Base-by-base conservation (phyloP, 2,113 vertebrate species). In the Leucosticte australis region DNA sequence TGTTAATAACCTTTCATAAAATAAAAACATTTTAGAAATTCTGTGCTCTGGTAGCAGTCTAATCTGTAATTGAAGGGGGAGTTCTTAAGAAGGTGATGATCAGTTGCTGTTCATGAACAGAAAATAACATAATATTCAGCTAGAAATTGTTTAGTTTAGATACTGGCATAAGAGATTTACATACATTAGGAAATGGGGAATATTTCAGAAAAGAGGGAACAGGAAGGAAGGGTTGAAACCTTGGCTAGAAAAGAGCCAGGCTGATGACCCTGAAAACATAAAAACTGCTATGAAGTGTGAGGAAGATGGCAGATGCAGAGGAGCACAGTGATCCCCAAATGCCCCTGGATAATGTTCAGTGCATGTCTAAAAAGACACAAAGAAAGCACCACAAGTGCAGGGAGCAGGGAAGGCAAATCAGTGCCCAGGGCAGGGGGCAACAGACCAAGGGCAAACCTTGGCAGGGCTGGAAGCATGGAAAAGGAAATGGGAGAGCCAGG, bases 1-100 rank as follows among this genome's bases (percentile, higher is more conserved):
- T 90, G 21, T 57, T 90, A 92, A 93, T 82, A 89, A 89, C 69
- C 64, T 92, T 55, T 39, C 57, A 64, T 70, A 68, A 87, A 87
- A 84, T 82, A 37, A 42, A 67, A 83, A 52, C 47, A 21, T 52
- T 78, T 88, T 30, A 83, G 22, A 67, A 83, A 78, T 78, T 81
- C 39, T 78, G 22, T 65, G 52, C 69, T 89, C 35, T 64, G n/a
- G 56, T 84, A 80, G 50, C 47, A 90, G 31, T 39, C 46, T 44
- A 60, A 52, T 60, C 62, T 83, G 28, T 65, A 80, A 85, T 39
- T 75, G 55, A 73, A 69, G 27, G 16, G 16, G 16, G 62, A 63
- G 28, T 52, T 92, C 87, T 67, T 73, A 81, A 78, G 56, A 78
- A 55, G 7, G 52, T 33, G 30, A 89, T 71, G 75, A 93, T 91